These are phyloP conservation scores for Ctenodactylus gundi DNA, from an alignment of 2,113 vertebrate genomes.

Conservation along the genomic window DNA sequence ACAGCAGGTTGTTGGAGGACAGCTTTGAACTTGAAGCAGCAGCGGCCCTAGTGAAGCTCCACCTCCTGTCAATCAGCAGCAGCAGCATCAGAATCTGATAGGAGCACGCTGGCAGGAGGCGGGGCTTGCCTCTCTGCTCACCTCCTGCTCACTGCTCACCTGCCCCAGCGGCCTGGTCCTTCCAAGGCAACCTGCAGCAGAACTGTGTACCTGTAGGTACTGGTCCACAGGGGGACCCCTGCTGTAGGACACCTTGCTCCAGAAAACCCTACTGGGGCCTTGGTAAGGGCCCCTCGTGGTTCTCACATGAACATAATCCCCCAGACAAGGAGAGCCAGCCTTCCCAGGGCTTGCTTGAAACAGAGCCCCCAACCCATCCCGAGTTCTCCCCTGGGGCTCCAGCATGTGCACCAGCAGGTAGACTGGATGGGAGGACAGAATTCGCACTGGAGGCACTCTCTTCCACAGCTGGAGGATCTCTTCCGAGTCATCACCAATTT, in stretches of 20 bases:
- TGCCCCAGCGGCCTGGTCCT: no score
- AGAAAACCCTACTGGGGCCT: neutral
- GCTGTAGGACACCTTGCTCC: neutral
- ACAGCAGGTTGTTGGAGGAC: no score
- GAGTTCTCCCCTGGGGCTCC: neutral
- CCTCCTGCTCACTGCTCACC: no score
- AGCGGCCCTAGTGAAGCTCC: no score
- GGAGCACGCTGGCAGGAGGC: no score
- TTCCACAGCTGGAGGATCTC: neutral
- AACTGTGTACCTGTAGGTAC: no score
- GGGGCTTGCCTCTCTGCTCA: no score
- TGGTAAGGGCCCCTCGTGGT: accelerated
- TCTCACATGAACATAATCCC: accelerated
- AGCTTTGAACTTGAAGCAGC: no score
- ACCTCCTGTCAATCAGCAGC: no score
- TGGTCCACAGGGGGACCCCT: no score
- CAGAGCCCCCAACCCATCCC: neutral
- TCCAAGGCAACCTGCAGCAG: no score
- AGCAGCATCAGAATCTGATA: no score
- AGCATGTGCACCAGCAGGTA: accelerated
- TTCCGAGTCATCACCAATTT: neutral
- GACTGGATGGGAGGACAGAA: neutral
- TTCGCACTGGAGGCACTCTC: neutral
- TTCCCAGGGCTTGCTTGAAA: neutral
- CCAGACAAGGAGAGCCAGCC: neutral